A percentile compares a stretch with the other conserved stretches of the same genome.
Evolutionary conservation across 2,888 invertebrate species (phyloP).

Genomic region (Clistopyga incitator): DNA sequence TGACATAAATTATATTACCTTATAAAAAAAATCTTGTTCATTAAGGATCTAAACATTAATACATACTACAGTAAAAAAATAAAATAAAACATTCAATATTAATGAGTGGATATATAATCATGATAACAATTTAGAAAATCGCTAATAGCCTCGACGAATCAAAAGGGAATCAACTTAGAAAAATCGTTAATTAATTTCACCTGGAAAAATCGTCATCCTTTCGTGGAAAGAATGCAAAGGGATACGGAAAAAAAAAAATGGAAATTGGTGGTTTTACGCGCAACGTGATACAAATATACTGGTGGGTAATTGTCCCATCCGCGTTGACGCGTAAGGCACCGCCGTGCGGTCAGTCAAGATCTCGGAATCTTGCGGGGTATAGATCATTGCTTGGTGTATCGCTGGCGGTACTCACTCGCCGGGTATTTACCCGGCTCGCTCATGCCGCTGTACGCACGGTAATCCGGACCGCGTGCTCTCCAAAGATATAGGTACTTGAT

Average conservation of each 20-base stretch:
- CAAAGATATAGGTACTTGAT: slow-evolving; percentile 31
- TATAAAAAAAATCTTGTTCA: too few species aligned
- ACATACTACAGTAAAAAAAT: too few species aligned
- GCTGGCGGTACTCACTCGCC: slow-evolving; percentile 9
- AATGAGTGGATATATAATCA: background rate
- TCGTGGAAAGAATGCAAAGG: background rate
- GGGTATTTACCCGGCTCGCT: slow-evolving; percentile 13
- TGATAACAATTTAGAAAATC: background rate
- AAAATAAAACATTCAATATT: background rate
- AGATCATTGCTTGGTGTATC: slow-evolving; percentile 61
- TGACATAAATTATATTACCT: too few species aligned
- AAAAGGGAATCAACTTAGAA: too few species aligned
- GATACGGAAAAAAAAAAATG: background rate
- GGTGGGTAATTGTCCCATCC: slow-evolving; percentile 63
- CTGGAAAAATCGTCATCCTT: too few species aligned
- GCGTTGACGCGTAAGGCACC: slow-evolving; percentile 63
- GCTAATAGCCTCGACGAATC: background rate
- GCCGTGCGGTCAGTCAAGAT: slow-evolving; percentile 57
- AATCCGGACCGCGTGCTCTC: slow-evolving; percentile 26
- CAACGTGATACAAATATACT: slow-evolving; percentile 39
- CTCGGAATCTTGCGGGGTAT: slow-evolving; percentile 56
- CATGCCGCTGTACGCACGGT: slow-evolving; percentile 8
- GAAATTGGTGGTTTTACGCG: slow-evolving; percentile 44
- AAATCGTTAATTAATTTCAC: too few species aligned
- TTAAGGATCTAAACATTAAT: too few species aligned